Evolutionary conservation across 2,113 vertebrate genomes (phyloP).

Genomic region (Channa maculata): DNA sequence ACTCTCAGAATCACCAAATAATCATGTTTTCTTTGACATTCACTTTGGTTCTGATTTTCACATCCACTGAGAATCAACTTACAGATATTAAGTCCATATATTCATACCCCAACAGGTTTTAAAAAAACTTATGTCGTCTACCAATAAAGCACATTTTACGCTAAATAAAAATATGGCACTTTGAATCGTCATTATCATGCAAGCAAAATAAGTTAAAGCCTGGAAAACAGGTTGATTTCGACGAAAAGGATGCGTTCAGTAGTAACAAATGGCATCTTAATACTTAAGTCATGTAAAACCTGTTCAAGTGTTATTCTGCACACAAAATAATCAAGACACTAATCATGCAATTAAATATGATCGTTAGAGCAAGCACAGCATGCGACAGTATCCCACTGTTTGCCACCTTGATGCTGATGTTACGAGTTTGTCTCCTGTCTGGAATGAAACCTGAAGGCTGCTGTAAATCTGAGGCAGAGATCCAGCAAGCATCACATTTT

Average conservation of each 20-base stretch:
- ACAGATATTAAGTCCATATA: conserved; percentile 53
- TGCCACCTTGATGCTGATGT: conserved; percentile 44
- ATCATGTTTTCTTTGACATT: conserved; percentile 69
- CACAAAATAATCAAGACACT: conserved; percentile 80
- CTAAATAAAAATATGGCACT: conserved; percentile 85
- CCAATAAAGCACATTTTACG: conserved; percentile 75
- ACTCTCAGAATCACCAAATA: conserved; percentile 10
- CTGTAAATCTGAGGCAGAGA: conserved; percentile 44
- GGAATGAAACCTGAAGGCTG: conserved; percentile 52
- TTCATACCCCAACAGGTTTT: conserved; percentile 40
- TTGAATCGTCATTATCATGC: conserved; percentile 82
- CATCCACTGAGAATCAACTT: conserved; percentile 63
- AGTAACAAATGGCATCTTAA: conserved; percentile 92
- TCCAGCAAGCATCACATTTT: conserved; percentile 26
- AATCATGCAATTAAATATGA: conserved; percentile 91
- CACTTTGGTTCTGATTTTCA: conserved; percentile 78
- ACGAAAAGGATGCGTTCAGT: conserved; percentile 82
- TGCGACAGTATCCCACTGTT: conserved; percentile 83
- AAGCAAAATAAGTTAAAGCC: conserved; percentile 87
- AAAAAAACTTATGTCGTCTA: conserved; percentile 57
- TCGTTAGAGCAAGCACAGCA: conserved; percentile 85
- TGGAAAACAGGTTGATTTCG: conserved; percentile 60
- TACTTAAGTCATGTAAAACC: conserved; percentile 88
- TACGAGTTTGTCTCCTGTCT: conserved; percentile 4
- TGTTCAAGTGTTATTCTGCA: conserved; percentile 89